These are phyloP conservation scores for Forficula auricularia DNA, from an alignment of 1,140 invertebrate genomes.

Conservation along the genomic window DNA sequence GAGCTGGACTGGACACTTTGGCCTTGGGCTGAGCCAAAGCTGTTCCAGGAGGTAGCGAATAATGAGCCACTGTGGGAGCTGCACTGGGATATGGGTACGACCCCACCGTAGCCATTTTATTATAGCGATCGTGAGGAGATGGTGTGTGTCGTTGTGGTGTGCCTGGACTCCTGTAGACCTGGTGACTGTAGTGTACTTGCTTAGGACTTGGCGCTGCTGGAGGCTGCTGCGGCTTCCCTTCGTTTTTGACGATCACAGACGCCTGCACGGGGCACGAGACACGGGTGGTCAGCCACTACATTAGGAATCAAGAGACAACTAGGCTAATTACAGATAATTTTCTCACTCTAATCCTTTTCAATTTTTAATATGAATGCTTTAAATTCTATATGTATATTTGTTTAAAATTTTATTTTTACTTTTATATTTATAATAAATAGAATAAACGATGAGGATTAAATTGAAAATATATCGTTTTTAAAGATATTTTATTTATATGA, in stretches of 20 bases:
- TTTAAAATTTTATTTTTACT: too few species aligned
- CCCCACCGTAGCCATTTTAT: conserved; percentile 17
- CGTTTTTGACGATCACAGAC: conserved; percentile 61
- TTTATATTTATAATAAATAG: too few species aligned
- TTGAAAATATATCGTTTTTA: too few species aligned
- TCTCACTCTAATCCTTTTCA: too few species aligned
- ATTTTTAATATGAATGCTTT: too few species aligned
- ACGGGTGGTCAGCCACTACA: too few species aligned
- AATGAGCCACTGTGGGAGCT: conserved; percentile 12
- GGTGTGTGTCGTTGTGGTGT: conserved; percentile 19
- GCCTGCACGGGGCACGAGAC: conserved; percentile 20
- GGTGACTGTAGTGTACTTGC: conserved; percentile 12
- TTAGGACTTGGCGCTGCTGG: conserved; percentile 20
- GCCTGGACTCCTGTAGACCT: conserved; percentile 6
- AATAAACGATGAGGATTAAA: too few species aligned
- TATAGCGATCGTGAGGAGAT: conserved; percentile 16
- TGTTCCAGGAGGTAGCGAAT: conserved; percentile 21
- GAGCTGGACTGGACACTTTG: conserved; percentile 59
- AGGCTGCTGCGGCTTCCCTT: conserved; percentile 33
- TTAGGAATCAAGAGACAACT: too few species aligned
- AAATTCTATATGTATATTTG: too few species aligned
- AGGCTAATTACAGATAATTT: too few species aligned
- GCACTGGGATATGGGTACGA: conserved; percentile 18
- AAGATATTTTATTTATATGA: too few species aligned
- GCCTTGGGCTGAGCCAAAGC: conserved; percentile 33